Base-by-base conservation (phyloP, 2,797 vertebrate species). In the Chaunax sp. region DNA sequence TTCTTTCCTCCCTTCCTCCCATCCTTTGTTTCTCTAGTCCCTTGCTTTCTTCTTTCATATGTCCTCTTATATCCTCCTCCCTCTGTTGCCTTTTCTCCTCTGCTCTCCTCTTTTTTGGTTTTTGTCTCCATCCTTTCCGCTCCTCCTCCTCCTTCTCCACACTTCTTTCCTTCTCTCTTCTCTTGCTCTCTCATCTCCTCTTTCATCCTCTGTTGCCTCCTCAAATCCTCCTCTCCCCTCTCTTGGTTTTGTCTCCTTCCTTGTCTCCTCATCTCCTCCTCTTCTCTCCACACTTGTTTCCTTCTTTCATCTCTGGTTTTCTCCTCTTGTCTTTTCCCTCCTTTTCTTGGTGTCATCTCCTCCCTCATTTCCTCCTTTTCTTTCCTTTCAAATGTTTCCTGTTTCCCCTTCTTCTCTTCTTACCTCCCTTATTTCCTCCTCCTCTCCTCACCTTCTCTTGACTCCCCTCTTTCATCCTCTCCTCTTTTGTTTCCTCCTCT, bases 151-250 rank as follows among this genome's bases (percentile, higher is more conserved):
- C 1, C 12, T n/a, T 55, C 14, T 28, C 12, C 1, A 9, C 8
- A 10, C 10, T 33, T 53, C 5, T 45, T 41, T 18, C 19, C 20
- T 55, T 14, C 9, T 16, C 5, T 16, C 8, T 0, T 6, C 2
- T 11, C 2, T 2, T 19, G 12, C 45, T 19, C 28, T 2, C 1
- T 35, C 33, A 6, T 14, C 1, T 9, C 15, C 26, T 20, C 18
- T 7, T 8, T 2, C 6, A 0, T n/a, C 7, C 30, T 33, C n/a
- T 2, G 0, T 38, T 62, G 35, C 28, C n/a, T n/a, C n/a, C n/a
- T n/a, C n/a, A n/a, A n/a, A n/a, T 51, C 15, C 28, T 35, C 1
- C 12, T 54, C 11, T 46, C 13, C 1, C 12, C 11, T 47, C 18
- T 22, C 26, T 28, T 30, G 9, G 28, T 30, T 30, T 30, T 30